These are phyloP conservation scores for Adelges cooleyi DNA, from an alignment of 1,140 invertebrate species.

Conservation along the genomic window DNA sequence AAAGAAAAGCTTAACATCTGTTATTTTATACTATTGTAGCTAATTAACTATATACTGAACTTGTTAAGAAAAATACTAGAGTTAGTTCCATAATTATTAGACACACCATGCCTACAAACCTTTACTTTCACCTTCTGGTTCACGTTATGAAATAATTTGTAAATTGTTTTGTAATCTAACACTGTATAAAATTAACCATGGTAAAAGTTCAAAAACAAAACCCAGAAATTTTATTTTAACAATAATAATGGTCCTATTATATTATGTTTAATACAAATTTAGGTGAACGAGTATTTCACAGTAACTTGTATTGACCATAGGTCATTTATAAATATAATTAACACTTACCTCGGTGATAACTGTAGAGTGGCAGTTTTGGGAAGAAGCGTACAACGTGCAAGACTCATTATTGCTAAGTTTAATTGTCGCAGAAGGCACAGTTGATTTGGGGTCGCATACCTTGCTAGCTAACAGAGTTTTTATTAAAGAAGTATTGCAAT, in stretches of 20 bases:
- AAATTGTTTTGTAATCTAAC: no score
- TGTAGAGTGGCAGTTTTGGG: slow-evolving; percentile 19
- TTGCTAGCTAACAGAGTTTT: slow-evolving; percentile 77
- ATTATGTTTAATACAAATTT: no score
- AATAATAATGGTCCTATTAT: no score
- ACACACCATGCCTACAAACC: slow-evolving; percentile 17
- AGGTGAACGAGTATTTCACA: no score
- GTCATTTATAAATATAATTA: background rate
- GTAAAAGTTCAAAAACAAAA: background rate
- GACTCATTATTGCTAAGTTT: slow-evolving; percentile 29
- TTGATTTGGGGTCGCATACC: slow-evolving; percentile 44
- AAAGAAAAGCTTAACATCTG: background rate
- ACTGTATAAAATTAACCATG: no score
- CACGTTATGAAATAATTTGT: slow-evolving; percentile 7
- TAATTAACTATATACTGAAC: background rate
- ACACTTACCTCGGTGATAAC: slow-evolving; percentile 23
- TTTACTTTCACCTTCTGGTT: slow-evolving; percentile 21
- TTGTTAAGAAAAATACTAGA: background rate
- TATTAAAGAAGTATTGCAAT: slow-evolving; percentile 54
- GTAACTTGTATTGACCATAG: no score
- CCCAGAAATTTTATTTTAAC: no score
- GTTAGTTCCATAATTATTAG: no score
- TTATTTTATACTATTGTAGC: background rate
- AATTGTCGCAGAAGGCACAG: slow-evolving; percentile 26
- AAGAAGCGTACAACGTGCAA: slow-evolving; percentile 25